Evolutionary conservation across 2,888 invertebrate genomes (phyloP), one percentile per base, ranked within the genome.

Genomic region (Baronia brevicornis): DNA sequence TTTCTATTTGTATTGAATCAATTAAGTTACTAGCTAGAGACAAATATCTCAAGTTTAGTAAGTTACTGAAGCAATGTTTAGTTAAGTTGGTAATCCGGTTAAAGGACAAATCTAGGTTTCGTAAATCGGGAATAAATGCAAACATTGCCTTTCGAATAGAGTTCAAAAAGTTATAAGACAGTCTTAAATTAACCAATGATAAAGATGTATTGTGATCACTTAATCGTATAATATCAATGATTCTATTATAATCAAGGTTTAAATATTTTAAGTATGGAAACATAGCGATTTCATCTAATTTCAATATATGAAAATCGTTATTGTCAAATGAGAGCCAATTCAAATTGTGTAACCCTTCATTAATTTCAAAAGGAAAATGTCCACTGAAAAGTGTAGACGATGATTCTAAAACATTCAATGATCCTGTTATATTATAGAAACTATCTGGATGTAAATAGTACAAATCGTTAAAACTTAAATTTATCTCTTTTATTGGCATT

Each of bases 381-480:
- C 94, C 93, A 7, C 91, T 90, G 48, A 92, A 91, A 25, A 95
- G 89, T 10, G 94, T 93, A 54, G 94, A 94, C 41, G 95, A 95
- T 30, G 95, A 87, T 68, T 96, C 96, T 19, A 96, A 77, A 40
- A 92, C 92, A 67, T 93, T 92, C 29, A 96, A 75, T 10, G 90
- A 90, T 30, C 88, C 87, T 17, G 91, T 90, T 37, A 95, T 86
- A 51, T 93, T 92, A 36, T 87, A 86, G 63, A 96, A 94, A 8
- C 94, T 91, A 58, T 92, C 89, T 12, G 90, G 88, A 60, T 94
- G 92, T 46, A 97, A 88, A 56, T 91, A 90, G 51, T 90, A 89
- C 43, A 97, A 87, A 57, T 93, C 91, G 72, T 97, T 97, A 73
- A 96, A 95, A 62, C 96, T 96, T 45, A 97, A 80, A 74, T 94